Evolutionary conservation across 2,888 invertebrate genomes (phyloP), one percentile per base, ranked within the genome.

Genomic region (Deroplatys truncata): DNA sequence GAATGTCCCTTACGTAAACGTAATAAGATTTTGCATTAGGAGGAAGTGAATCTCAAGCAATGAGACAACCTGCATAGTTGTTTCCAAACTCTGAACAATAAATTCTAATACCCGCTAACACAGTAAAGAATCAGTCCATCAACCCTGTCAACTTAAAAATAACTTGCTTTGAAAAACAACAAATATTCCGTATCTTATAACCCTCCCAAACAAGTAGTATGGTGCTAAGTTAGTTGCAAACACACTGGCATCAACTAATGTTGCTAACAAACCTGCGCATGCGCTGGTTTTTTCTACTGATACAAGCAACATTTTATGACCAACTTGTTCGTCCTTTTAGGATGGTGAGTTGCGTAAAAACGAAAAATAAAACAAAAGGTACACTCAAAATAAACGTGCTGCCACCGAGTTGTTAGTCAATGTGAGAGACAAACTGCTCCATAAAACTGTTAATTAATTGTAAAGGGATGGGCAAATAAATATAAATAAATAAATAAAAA

Each of bases 391-490:
- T 72, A 72, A 72, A 72, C 56, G 56, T 72, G 56, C 56, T 72
- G 56, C 20, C 56, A 72, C 56, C 56, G 56, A 20, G 16, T 72
- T 16, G 56, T 72, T 72, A 72, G 56, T 72, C 56, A 72, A 72
- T 72, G 56, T 72, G 56, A 72, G 56, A 72, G 56, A 72, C 20
- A 72, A 72, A 72, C 56, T 72, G 56, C 56, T 72, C 56, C 56
- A 72, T 72, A 29, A 43, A 86, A 84, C 29, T 90, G 86, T 88
- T 89, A 89, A 88, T 88, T 89, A 89, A 88, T 85, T 87, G 84
- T 83, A 72, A 72, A 90, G 90, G 90, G 90, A 90, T 89, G 90
- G 90, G 90, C 90, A 90, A 88, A 85, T 88, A 88, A 88, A 88
- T 35, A 88, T 49, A 43, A n/a, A n/a, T n/a, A n/a, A n/a, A 43